Evolutionary conservation across 2,888 invertebrate genomes (phyloP).

Genomic region (Nezara viridula): DNA sequence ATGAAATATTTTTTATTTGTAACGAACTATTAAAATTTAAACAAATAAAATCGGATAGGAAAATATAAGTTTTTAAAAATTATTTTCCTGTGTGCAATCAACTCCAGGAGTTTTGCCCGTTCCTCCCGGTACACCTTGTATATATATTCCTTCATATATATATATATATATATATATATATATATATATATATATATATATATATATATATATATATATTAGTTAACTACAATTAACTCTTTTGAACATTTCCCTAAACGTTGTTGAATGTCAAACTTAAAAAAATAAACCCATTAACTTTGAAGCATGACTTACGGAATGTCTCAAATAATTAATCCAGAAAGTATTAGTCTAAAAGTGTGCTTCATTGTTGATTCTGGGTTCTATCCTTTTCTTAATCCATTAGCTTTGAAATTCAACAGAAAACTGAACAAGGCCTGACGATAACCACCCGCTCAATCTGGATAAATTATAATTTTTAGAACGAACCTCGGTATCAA

Average conservation of each 20-base stretch:
- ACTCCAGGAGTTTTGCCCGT: too few relatives aligned
- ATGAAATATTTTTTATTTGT: too few relatives aligned
- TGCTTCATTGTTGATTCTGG: neutral
- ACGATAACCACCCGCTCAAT: neutral
- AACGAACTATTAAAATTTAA: too few relatives aligned
- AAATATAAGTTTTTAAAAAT: too few relatives aligned
- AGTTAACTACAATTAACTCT: too few relatives aligned
- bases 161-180: too few relatives aligned
- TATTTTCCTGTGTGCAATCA: too few relatives aligned
- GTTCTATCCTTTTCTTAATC: neutral
- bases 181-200: too few relatives aligned
- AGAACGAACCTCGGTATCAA: neutral
- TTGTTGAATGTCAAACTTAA: neutral
- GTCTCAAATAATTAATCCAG: neutral
- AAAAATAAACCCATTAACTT: neutral
- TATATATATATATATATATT: too few relatives aligned
- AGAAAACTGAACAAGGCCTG: neutral
- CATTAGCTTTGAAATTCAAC: neutral
- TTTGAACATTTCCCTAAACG: neutral
- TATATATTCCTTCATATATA: too few relatives aligned
- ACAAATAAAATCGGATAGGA: too few relatives aligned
- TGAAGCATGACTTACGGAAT: neutral
- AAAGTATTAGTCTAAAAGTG: neutral
- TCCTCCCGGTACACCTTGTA: too few relatives aligned
- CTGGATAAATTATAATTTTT: neutral